phyloP scores from a whole-genome alignment of 64 coral and sea anemone species.

The Orbicella faveolata region DNA sequence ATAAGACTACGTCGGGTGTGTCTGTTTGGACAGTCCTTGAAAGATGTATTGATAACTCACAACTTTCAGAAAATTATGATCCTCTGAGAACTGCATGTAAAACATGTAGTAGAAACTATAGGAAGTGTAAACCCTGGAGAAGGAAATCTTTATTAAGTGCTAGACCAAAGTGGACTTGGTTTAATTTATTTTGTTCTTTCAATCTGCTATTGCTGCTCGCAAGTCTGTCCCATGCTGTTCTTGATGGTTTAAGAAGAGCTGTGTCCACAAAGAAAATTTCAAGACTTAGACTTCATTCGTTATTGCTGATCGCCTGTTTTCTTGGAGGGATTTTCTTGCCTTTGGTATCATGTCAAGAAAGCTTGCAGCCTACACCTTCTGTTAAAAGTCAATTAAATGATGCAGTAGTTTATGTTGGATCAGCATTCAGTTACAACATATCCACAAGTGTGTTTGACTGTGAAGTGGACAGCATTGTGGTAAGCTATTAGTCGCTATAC shows the following conservation, averaged over 20 bases:
- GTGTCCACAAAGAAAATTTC: not conserved
- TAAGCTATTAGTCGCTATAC: constrained; percentile 23
- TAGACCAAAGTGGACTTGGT: not conserved
- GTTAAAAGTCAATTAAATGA: constrained; percentile 29
- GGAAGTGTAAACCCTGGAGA: constrained; percentile 59
- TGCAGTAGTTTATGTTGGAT: constrained; percentile 53
- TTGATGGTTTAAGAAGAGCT: not conserved
- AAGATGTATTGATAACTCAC: not conserved
- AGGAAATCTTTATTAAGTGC: not conserved
- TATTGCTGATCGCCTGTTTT: not conserved
- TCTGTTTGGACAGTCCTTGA: not conserved
- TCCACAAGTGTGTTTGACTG: constrained; percentile 69
- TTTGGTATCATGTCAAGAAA: constrained; percentile 40
- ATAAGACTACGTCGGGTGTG: not conserved
- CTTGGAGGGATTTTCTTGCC: constrained; percentile 5
- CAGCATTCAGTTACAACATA: constrained; percentile 69
- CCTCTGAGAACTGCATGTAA: not conserved
- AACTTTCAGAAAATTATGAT: not conserved
- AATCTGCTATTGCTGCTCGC: constrained; percentile 6
- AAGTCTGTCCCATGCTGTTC: not conserved
- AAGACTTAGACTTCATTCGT: not conserved
- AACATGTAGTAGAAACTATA: constrained; percentile 32
- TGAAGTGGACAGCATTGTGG: constrained; percentile 74
- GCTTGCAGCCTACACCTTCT: constrained; percentile 36
- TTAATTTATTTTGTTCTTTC: not conserved